These are phyloP conservation scores for Haliclona indistincta DNA, from an alignment of 37 sponge, comb jelly and placozoan genomes.

Conservation along the genomic window DNA sequence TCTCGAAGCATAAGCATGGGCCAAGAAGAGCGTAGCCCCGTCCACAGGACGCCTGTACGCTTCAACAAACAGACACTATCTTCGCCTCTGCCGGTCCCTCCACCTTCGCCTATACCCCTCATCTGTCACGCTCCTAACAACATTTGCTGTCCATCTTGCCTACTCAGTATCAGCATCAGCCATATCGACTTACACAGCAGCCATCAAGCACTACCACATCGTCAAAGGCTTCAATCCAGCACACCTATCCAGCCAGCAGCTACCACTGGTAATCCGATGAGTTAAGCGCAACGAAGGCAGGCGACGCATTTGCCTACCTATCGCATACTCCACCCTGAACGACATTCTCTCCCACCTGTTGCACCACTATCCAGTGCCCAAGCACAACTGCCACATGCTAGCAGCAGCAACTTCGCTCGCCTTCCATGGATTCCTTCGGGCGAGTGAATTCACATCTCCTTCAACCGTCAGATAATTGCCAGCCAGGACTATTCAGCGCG, in stretches of 20 bases:
- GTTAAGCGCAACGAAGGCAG: not conserved
- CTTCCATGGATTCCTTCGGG: conserved; percentile 28
- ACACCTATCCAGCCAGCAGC: no score
- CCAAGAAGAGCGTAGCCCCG: not conserved
- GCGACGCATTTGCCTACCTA: not conserved
- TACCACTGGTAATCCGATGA: conserved; percentile 9
- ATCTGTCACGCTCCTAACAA: not conserved
- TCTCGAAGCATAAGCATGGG: not conserved
- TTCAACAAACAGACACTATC: not conserved
- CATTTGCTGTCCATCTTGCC: conserved; percentile 3
- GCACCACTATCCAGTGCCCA: not conserved
- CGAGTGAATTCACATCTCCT: conserved; percentile 12
- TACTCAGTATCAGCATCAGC: not conserved
- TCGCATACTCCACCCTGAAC: not conserved
- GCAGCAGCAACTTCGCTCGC: conserved; percentile 17
- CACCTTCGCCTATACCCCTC: conserved; percentile 24
- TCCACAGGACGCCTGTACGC: conserved; percentile 7
- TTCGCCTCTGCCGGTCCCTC: conserved; percentile 6
- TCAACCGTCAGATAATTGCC: not conserved
- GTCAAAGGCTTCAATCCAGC: no score
- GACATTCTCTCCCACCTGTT: not conserved
- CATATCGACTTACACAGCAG: conserved; percentile 14
- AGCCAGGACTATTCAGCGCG: not conserved
- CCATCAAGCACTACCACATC: not conserved
- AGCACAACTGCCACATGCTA: not conserved